Conservation (phyloP, 2,888 invertebrate genomes). For the Taenaris catops region DNA sequence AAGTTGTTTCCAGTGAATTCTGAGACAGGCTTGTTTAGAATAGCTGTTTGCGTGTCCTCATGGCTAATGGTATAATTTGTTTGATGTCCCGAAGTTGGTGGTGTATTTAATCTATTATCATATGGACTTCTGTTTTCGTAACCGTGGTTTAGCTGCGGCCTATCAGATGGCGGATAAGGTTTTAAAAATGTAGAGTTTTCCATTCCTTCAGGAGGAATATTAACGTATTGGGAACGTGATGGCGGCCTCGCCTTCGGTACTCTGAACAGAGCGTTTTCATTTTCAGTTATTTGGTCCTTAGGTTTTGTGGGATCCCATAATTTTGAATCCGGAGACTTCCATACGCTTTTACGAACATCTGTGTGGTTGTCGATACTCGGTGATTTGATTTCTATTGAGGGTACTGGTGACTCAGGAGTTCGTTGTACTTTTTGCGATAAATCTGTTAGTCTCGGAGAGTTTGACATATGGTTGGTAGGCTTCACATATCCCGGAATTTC, state of each 20-base stretch:
- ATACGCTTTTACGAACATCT: slow-evolving; percentile 58
- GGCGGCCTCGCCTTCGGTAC: slow-evolving; percentile 83
- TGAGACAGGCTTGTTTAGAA: slow-evolving; percentile 43
- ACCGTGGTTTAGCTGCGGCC: slow-evolving; percentile 55
- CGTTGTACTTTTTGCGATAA: too few relatives aligned
- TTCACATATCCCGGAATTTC: too few relatives aligned
- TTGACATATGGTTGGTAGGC: too few relatives aligned
- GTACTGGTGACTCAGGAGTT: slow-evolving; percentile 59
- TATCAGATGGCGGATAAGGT: slow-evolving; percentile 81
- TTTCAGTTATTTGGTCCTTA: slow-evolving; percentile 57
- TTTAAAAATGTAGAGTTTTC: slow-evolving; percentile 81
- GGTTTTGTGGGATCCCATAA: slow-evolving; percentile 62
- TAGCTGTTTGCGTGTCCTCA: slow-evolving; percentile 50
- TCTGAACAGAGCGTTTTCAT: slow-evolving; percentile 79
- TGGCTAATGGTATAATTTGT: slow-evolving; percentile 66
- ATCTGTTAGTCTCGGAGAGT: too few relatives aligned
- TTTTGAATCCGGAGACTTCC: slow-evolving; percentile 72
- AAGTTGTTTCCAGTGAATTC: slow-evolving; percentile 66
- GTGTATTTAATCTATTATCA: slow-evolving; percentile 46
- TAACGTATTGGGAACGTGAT: slow-evolving; percentile 76
- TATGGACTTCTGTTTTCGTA: slow-evolving; percentile 69
- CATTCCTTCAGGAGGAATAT: slow-evolving; percentile 55
- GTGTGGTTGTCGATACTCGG: slow-evolving; percentile 51
- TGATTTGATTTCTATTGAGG: slow-evolving; percentile 63
- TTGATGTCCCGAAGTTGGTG: slow-evolving; percentile 50